These are phyloP conservation scores for Ferrisia virgata DNA, from an alignment of 2,888 invertebrate species.

Conservation along the genomic window DNA sequence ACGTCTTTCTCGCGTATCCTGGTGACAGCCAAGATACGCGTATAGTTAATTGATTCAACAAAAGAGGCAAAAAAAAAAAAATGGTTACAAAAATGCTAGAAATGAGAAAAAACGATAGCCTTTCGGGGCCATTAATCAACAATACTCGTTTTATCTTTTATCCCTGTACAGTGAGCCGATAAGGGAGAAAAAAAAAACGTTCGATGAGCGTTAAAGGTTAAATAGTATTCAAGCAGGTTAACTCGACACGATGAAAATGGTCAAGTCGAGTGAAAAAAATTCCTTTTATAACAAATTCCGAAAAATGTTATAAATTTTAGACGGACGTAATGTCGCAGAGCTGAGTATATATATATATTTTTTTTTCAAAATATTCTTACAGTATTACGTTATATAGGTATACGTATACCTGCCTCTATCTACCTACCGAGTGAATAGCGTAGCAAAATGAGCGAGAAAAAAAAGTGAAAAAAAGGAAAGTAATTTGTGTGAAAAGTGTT, in stretches of 20 bases:
- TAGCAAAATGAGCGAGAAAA: neutral
- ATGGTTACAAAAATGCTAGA: neutral
- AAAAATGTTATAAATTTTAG: constrained; percentile 20
- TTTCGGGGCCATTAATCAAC: constrained; percentile 13
- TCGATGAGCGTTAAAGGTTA: neutral
- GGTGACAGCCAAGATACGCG: neutral
- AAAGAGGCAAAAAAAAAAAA: neutral
- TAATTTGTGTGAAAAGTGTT: constrained; percentile 26
- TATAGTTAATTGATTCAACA: neutral
- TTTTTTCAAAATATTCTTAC: neutral
- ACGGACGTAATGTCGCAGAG: neutral
- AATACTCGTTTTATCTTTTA: neutral
- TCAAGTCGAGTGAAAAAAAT: constrained; percentile 8
- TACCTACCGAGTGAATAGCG: neutral
- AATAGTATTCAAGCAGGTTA: neutral
- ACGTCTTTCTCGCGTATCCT: neutral
- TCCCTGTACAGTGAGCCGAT: neutral
- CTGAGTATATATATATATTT: no score
- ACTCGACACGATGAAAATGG: neutral
- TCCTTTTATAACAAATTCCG: constrained; percentile 3
- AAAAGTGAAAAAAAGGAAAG: neutral
- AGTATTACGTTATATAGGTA: neutral
- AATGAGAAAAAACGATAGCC: neutral
- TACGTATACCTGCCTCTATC: neutral
- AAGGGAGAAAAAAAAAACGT: neutral